A percentile compares a stretch with the other conserved stretches of the same genome.
These are phyloP conservation scores for Nemopilema nomurai DNA, from an alignment of 30 jellyfish, hydroid and myxozoan species.

Conservation along the genomic window DNA sequence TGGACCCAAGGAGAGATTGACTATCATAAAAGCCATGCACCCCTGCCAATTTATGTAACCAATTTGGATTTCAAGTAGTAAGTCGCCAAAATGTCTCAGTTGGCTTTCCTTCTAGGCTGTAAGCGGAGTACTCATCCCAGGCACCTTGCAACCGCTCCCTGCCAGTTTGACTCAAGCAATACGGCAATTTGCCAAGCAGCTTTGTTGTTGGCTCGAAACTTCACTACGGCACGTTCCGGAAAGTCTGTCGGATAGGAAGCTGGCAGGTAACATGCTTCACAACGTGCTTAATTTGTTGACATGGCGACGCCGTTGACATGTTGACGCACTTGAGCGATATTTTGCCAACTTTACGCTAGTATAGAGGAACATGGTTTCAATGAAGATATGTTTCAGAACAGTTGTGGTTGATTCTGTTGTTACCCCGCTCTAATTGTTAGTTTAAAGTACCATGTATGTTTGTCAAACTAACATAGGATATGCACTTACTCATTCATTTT, in stretches of 20 bases:
- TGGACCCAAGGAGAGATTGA: no score
- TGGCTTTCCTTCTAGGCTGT: constrained; percentile 72
- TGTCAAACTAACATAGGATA: no score
- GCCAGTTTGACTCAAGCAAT: constrained; percentile 98
- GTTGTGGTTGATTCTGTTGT: no score
- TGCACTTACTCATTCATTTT: no score
- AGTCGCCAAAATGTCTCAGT: not conserved
- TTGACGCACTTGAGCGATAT: no score
- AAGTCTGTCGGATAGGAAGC: constrained; percentile 73
- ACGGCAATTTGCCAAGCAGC: constrained; percentile 93
- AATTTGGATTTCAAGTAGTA: no score
- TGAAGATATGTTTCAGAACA: no score
- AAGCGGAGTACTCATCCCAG: constrained; percentile 91
- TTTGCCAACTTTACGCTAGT: no score
- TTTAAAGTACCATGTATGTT: no score
- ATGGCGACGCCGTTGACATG: not conserved
- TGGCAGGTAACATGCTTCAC: constrained; percentile 64
- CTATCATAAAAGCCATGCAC: no score
- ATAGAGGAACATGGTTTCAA: no score
- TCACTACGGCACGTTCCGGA: constrained; percentile 90
- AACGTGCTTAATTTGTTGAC: not conserved
- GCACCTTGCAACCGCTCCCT: constrained; percentile 97
- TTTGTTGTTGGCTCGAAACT: constrained; percentile 87
- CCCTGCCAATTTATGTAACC: not conserved
- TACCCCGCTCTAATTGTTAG: no score